Percentiles rank a stretch among this genome's conserved stretches.
These are phyloP conservation scores for Xanthorhoe spadicearia DNA, from an alignment of 2,888 invertebrate genomes.

Conservation along the genomic window DNA sequence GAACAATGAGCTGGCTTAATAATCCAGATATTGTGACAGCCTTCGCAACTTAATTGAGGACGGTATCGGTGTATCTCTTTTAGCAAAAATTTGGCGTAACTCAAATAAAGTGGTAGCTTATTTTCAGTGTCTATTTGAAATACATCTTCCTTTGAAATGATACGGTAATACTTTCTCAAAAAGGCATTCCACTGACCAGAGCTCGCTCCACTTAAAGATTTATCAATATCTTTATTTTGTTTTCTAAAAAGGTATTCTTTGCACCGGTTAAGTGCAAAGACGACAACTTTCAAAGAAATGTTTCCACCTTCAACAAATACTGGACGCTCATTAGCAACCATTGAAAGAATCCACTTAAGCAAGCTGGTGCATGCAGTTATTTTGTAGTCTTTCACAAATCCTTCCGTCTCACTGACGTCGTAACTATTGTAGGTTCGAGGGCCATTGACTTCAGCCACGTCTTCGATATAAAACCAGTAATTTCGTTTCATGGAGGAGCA, in stretches of 20 bases:
- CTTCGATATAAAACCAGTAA: constrained; percentile 87
- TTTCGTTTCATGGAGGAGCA: constrained; percentile 85
- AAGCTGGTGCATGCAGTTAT: constrained; percentile 91
- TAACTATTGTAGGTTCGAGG: constrained; percentile 89
- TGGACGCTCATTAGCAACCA: constrained; percentile 67
- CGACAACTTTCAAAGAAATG: constrained; percentile 83
- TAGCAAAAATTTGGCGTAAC: constrained; percentile 83
- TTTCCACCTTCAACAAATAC: constrained; percentile 81
- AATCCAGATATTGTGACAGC: constrained; percentile 94
- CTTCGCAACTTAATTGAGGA: constrained; percentile 89
- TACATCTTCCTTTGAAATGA: constrained; percentile 84
- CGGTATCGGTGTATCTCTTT: constrained; percentile 84
- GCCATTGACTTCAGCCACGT: constrained; percentile 86
- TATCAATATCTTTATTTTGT: constrained; percentile 88
- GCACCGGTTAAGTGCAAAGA: constrained; percentile 89
- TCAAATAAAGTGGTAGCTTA: constrained; percentile 65
- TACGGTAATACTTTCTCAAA: constrained; percentile 86
- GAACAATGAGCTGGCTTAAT: constrained; percentile 94
- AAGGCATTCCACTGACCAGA: constrained; percentile 88
- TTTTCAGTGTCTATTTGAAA: constrained; percentile 72
- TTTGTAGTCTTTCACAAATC: constrained; percentile 89
- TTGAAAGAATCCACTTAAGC: constrained; percentile 85
- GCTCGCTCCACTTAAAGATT: constrained; percentile 62
- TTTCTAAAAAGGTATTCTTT: constrained; percentile 86
- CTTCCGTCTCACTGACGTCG: constrained; percentile 82